phyloP scores from a whole-genome alignment of 1,140 invertebrate genomes.

The Hyles vespertilio region DNA sequence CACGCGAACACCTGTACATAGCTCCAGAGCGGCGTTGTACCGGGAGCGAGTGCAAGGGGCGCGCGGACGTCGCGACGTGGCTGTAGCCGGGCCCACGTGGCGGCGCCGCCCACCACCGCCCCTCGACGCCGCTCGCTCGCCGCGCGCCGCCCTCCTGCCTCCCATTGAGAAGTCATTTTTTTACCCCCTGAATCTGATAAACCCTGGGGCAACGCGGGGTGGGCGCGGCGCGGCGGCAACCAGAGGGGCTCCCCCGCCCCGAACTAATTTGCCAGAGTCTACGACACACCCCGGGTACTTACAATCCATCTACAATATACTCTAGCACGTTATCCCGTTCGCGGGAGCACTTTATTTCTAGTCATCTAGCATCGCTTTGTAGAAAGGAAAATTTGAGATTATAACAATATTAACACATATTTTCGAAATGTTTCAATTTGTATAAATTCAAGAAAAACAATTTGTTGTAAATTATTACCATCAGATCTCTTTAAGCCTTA shows the following conservation, averaged over 20 bases:
- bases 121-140: conserved; percentile 43
- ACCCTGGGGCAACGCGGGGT: conserved; percentile 38
- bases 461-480: too few relatives aligned
- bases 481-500: too few relatives aligned
- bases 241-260: conserved; percentile 66
- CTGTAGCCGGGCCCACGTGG: conserved; percentile 51
- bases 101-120: conserved; percentile 62
- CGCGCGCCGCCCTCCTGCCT: conserved; percentile 52
- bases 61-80: conserved; percentile 31
- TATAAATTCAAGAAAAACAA: too few relatives aligned
- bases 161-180: conserved; percentile 75
- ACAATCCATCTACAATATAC: conserved; percentile 75
- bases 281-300: conserved; percentile 73
- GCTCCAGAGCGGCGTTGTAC: conserved; percentile 21
- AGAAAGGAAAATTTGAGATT: conserved; percentile 59
- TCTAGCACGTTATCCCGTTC: conserved; percentile 69
- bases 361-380: conserved; percentile 56
- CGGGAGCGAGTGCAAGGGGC: conserved; percentile 35
- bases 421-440: background rate
- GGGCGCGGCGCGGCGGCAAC: conserved; percentile 30
- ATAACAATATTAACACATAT: conserved; percentile 9
- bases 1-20: conserved; percentile 32
- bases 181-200: conserved; percentile 72
- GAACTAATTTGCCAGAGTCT: conserved; percentile 75
- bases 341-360: conserved; percentile 63